Base-by-base conservation (phyloP, 2,888 invertebrate species). In the Allacma fusca region DNA sequence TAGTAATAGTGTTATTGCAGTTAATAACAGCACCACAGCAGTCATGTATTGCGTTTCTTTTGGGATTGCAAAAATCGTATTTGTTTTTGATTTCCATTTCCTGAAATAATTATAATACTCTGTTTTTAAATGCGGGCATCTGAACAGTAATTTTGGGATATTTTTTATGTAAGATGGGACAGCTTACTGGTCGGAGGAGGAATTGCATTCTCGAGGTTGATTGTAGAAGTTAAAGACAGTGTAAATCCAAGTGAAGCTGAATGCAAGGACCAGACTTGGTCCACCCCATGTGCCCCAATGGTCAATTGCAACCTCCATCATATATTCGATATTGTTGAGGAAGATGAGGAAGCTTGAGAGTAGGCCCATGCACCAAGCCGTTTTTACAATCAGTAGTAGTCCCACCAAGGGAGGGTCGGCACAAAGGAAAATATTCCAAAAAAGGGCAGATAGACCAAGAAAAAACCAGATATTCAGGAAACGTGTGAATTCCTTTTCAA, bases 301-400 rank as follows among this genome's bases (percentile, higher is more conserved):
- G 9, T 59, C 12, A 7, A 23, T n/a, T 7, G 59, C 59, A 7
- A 59, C n/a, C 12, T 19, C n/a, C 59, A 59, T 19, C n/a, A 59
- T 59, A n/a, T 13, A 59, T 13, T 59, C 59, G 7, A 23, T 21
- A n/a, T 59, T 19, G 7, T 23, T 19, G 12, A 59, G n/a, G 59
- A 59, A 59, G 23, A 59, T 59, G n/a, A 59, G 23, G 59, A 59
- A 59, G 23, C 59, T 59, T 19, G 59, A 59, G 12, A 59, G n/a
- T 21, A 59, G 59, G 19, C 59, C 59, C 19, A 23, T 21, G 23
- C 59, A 59, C 59, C 59, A 59, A 59, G n/a, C 23, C 7, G n/a
- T 21, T 59, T 23, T 59, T 19, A 59, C 23, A 59, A 59, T 21
- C 12, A 23, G 7, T n/a, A n/a, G 12, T 13, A 19, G n/a, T 7